A percentile compares a stretch with the other conserved stretches of the same genome.
Conservation (phyloP, 2,888 invertebrate species). For the Microdon myrmicae region DNA sequence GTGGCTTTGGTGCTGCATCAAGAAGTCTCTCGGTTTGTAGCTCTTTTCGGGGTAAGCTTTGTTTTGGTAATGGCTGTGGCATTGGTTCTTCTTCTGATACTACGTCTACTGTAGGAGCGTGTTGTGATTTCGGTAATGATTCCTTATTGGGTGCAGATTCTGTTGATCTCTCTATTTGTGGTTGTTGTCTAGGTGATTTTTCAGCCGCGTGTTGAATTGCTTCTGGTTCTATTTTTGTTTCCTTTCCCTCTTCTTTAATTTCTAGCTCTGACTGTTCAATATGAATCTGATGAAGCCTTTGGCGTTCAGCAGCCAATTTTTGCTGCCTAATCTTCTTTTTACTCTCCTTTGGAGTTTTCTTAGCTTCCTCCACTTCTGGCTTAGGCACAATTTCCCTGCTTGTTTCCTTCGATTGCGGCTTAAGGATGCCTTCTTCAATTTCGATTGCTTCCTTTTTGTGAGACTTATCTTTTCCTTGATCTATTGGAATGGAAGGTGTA, state of each 20-base stretch:
- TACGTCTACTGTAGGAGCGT: too few relatives aligned
- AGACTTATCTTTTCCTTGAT: neutral
- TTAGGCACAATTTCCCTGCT: conserved; percentile 1
- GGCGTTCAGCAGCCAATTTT: neutral
- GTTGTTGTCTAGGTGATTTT: neutral
- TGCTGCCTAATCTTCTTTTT: conserved; percentile 50
- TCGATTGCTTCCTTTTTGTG: conserved; percentile 17
- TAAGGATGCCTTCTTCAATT: conserved; percentile 16
- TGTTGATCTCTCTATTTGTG: neutral
- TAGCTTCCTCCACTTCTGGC: neutral
- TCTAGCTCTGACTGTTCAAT: too few relatives aligned
- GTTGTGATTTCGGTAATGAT: too few relatives aligned
- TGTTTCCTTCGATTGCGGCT: conserved; percentile 30
- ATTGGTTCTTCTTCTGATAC: too few relatives aligned
- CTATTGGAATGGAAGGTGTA: neutral
- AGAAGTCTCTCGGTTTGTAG: too few relatives aligned
- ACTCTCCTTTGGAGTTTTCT: neutral
- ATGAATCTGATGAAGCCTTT: too few relatives aligned
- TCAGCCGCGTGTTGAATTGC: neutral
- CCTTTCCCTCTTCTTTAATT: too few relatives aligned
- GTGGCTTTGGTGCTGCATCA: too few relatives aligned
- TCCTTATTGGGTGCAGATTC: neutral
- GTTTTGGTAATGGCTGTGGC: too few relatives aligned
- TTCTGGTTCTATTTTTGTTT: too few relatives aligned
- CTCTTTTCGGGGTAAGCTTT: too few relatives aligned